Evolutionary conservation across 2,797 vertebrate genomes (phyloP), one percentile per base, ranked within the genome.

Genomic region (Nannoperca australis): DNA sequence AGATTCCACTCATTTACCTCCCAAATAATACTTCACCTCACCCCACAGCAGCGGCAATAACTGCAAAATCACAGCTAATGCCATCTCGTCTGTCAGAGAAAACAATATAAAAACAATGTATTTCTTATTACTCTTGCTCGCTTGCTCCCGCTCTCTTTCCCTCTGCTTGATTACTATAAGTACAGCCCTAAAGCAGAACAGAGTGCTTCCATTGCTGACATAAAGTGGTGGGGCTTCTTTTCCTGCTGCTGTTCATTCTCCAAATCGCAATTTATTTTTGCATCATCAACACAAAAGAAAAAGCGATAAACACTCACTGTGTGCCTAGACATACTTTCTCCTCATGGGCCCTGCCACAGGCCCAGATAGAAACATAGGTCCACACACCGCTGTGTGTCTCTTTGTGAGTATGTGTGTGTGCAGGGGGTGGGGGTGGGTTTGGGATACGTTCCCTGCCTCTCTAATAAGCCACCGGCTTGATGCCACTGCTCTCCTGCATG

Each of bases 401-500:
- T 74, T 63, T 83, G 78, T 70, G 82, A 54, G 64, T 72, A 54
- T 81, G 77, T 69, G 45, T 67, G 78, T 59, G 70, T 49, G 64
- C 36, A 13, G n/a, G 47, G 30, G 14, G 71, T 32, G 15, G 63
- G 15, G 61, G 62, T 42, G 79, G 79, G 79, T 92, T 92, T 93
- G 92, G 93, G 91, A 92, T 91, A 90, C 80, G 83, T 92, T 93
- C 88, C 89, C 90, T 88, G 93, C 86, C 87, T 93, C 86, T 91
- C 91, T 95, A 95, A 96, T 95, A 94, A 95, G 92, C 94, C 92
- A 93, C 89, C 89, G 90, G 94, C 92, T 92, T 88, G 89, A 88
- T 94, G 93, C 93, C 93, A 93, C 91, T 78, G 90, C 82, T 91
- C 91, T 93, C 93, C 95, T 95, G 94, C 91, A 93, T 88, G 87